Conservation (phyloP, 2,888 invertebrate genomes). For the Belgica antarctica region DNA sequence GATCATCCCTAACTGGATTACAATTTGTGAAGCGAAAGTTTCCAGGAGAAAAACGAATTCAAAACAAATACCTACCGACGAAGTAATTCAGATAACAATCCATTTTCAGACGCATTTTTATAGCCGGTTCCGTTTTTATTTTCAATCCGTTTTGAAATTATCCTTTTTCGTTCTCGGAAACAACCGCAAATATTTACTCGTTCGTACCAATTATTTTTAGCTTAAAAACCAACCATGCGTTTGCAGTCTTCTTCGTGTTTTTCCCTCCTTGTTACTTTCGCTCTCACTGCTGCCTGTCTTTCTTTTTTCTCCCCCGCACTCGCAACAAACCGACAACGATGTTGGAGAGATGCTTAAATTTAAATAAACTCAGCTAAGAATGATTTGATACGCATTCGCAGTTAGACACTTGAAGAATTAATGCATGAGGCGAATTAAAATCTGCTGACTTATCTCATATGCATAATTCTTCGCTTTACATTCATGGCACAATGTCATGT, state of each 20-base stretch:
- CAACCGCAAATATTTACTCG: constrained; percentile 21
- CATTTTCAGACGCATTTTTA: not conserved
- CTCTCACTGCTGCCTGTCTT: not conserved
- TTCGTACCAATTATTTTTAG: constrained; percentile 30
- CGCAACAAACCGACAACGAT: not conserved
- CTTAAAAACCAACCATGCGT: constrained; percentile 31
- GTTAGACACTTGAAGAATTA: not conserved
- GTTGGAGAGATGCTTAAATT: not conserved
- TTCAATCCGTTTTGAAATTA: not conserved
- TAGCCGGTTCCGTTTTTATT: not conserved
- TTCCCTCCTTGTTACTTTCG: not conserved
- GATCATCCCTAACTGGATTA: constrained; percentile 30
- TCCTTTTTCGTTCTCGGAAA: not conserved
- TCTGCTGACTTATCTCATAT: not conserved
- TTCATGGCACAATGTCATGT: constrained; percentile 31
- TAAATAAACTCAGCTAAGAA: not conserved
- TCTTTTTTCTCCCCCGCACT: not conserved
- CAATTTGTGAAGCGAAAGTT: constrained; percentile 24
- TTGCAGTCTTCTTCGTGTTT: constrained; percentile 20
- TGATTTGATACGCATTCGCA: not conserved
- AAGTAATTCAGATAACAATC: not conserved
- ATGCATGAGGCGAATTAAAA: not conserved
- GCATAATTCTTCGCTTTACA: constrained; percentile 29
- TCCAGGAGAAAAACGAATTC: constrained; percentile 1
- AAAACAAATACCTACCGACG: not conserved